Evolutionary conservation across 2,888 invertebrate genomes (phyloP).

Genomic region (Lampropteryx suffumata): DNA sequence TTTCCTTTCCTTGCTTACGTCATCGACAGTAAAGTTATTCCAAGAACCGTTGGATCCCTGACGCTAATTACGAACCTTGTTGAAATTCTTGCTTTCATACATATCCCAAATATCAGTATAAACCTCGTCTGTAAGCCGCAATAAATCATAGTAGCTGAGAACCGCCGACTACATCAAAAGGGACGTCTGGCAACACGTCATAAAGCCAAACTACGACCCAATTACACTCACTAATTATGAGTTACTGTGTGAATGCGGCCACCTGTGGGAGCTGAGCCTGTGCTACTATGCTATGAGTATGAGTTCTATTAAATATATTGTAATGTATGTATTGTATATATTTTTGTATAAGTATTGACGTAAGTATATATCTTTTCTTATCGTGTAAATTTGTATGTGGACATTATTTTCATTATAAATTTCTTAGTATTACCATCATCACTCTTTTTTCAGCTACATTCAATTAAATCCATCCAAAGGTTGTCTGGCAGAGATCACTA

Average conservation of each 20-base stretch:
- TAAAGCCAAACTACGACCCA: conserved; percentile 50
- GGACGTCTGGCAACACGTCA: conserved; percentile 47
- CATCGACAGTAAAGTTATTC: too few species aligned
- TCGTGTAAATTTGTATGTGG: too few species aligned
- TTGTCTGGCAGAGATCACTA: too few species aligned
- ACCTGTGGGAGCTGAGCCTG: conserved; percentile 21
- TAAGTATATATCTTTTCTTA: too few species aligned
- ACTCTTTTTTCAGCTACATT: too few species aligned
- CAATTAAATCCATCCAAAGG: too few species aligned
- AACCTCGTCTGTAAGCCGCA: conserved; percentile 21
- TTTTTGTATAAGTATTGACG: too few species aligned
- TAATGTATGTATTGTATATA: too few species aligned
- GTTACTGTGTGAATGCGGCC: conserved; percentile 37
- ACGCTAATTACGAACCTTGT: neutral
- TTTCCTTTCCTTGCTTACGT: too few species aligned
- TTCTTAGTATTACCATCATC: too few species aligned
- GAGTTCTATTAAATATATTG: too few species aligned
- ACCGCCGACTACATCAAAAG: conserved; percentile 56
- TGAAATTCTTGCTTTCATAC: neutral
- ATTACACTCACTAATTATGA: conserved; percentile 55
- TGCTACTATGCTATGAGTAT: neutral
- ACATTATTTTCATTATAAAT: too few species aligned
- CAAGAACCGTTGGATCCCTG: neutral
- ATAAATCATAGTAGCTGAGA: conserved; percentile 51
- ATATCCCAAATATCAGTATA: neutral